Percentiles rank a stretch among this genome's conserved stretches.
Conservation (phyloP, 2,797 vertebrate species). For the Sardinella longiceps region DNA sequence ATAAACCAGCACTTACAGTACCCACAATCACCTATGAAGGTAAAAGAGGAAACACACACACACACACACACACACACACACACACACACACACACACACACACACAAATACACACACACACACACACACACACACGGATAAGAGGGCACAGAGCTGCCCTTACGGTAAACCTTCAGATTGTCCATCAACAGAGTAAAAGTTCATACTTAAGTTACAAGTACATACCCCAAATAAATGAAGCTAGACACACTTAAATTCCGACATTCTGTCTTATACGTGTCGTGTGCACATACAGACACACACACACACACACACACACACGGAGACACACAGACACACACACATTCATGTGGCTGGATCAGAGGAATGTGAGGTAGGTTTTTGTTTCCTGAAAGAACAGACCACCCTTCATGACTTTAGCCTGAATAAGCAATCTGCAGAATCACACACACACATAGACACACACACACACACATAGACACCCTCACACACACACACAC, state of each 20-base stretch:
- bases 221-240: not conserved
- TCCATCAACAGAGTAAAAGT: not conserved
- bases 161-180: not conserved
- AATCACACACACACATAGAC: constrained; percentile 15
- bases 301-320: not conserved
- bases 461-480: not conserved
- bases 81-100: not conserved
- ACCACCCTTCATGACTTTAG: constrained; percentile 61
- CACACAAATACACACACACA: not conserved
- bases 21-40: not conserved
- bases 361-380: constrained; percentile 54
- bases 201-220: not conserved
- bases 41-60: not conserved
- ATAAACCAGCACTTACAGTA: not conserved
- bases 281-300: not conserved
- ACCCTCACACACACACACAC: constrained; percentile 38
- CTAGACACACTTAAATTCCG: not conserved
- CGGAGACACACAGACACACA: constrained; percentile 5
- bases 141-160: not conserved
- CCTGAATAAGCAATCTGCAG: constrained; percentile 58
- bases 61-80: not conserved
- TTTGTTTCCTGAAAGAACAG: constrained; percentile 67
- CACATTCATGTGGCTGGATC: constrained; percentile 52
- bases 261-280: not conserved
- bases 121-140: not conserved